Evolutionary conservation across 2,888 invertebrate species (phyloP).

Genomic region (Shargacucullia verbasci): DNA sequence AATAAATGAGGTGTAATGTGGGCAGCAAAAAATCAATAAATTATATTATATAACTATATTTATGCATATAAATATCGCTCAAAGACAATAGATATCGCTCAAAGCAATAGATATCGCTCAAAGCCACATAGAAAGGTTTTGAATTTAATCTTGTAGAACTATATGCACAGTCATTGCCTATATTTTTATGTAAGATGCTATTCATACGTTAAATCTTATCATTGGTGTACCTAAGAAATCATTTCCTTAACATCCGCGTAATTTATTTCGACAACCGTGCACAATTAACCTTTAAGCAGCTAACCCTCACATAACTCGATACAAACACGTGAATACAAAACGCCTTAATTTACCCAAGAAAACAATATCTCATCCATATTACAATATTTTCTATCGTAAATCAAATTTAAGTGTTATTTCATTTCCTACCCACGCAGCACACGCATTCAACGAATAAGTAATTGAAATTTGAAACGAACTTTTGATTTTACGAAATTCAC

Average conservation of each 20-base stretch:
- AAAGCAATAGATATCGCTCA: too few species aligned
- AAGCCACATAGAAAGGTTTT: too few species aligned
- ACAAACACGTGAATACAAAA: slow-evolving; percentile 74
- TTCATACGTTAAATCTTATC: too few species aligned
- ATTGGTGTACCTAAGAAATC: too few species aligned
- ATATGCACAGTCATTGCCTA: too few species aligned
- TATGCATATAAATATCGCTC: too few species aligned
- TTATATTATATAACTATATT: too few species aligned
- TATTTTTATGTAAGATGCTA: too few species aligned
- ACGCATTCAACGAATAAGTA: slow-evolving; percentile 87
- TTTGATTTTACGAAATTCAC: slow-evolving; percentile 85
- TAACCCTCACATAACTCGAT: slow-evolving; percentile 64
- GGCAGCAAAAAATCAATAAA: too few species aligned
- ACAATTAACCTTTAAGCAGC: slow-evolving; percentile 34
- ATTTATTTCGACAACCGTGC: slow-evolving; percentile 35
- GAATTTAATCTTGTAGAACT: too few species aligned
- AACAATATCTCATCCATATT: slow-evolving; percentile 86
- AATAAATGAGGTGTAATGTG: too few species aligned
- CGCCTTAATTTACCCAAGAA: slow-evolving; percentile 80
- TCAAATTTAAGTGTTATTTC: slow-evolving; percentile 88
- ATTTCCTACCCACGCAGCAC: slow-evolving; percentile 86
- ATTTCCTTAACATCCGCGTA: neutral
- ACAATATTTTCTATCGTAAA: slow-evolving; percentile 86
- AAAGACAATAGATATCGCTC: too few species aligned
- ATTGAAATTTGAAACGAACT: slow-evolving; percentile 88